Evolutionary conservation across 1,140 invertebrate genomes (phyloP), one percentile per base, ranked within the genome.

Genomic region (Brachionus manjavacas): DNA sequence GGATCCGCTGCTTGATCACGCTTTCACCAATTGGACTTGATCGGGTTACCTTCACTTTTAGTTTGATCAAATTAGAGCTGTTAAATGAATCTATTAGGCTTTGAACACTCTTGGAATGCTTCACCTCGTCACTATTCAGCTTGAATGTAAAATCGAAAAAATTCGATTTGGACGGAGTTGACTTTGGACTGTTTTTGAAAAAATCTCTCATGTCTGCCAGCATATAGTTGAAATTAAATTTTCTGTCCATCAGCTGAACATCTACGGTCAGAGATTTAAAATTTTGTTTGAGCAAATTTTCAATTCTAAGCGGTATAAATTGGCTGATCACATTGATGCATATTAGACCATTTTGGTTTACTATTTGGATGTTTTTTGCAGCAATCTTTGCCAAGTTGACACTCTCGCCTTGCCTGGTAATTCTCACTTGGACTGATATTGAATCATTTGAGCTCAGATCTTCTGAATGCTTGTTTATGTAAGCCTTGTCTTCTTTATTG

Each of bases 81-180:
- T 72, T 39, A 41, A 39, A 72, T 4, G 68, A 41, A 20, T 72
- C 68, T 14, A 72, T 72, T 43, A 72, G 16, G 31, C 35, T 41
- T 72, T 72, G 35, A 2, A 41, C 8, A 72, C 35, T 72, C 23
- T 68, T 68, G 25, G 6, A 39, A 12, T 31, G 28, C n/a, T 31
- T 39, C 66, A 14, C 25, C n/a, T 39, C 8, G 16, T 72, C 28
- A 41, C 31, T 41, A 1, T 72, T 41, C 2, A 72, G n/a, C 39
- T 72, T 72, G 35, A 72, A 39, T 41, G 68, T 39, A 72, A 72
- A 72, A 41, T 72, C 68, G 16, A 39, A 72, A 16, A 72, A 72
- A 72, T 72, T 35, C 16, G 68, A 39, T 41, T 72, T 72, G 12
- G 68, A 72, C 3, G 68, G 68, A 39, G 28, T 72, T 41, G 35